These are phyloP conservation scores for Iguana delicatissima DNA, from an alignment of 2,797 vertebrate species.

Conservation along the genomic window DNA sequence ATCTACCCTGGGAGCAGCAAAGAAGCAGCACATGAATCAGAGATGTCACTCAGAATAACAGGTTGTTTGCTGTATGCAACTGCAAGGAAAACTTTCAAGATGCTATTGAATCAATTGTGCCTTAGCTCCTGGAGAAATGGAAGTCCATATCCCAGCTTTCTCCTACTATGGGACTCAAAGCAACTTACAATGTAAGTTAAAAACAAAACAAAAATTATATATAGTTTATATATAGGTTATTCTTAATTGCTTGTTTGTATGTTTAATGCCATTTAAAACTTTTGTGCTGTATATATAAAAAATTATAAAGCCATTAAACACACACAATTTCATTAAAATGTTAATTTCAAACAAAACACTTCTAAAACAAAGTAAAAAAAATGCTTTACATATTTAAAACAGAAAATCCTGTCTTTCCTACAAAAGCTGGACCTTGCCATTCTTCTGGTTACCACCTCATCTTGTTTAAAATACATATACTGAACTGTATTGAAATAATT, in stretches of 20 bases:
- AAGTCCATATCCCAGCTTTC: neutral
- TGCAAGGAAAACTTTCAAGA: neutral
- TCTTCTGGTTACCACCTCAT: neutral
- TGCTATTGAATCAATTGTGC: neutral
- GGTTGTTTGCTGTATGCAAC: neutral
- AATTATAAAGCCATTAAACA: no score
- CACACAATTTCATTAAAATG: no score
- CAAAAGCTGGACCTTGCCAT: neutral
- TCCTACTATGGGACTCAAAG: no score
- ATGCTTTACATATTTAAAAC: no score
- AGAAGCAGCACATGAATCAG: neutral
- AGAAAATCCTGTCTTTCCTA: neutral
- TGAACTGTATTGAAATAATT: neutral
- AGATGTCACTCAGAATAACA: neutral
- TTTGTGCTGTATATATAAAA: no score
- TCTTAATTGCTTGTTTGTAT: no score
- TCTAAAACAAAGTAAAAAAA: no score
- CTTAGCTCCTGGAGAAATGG: neutral
- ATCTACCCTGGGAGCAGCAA: neutral
- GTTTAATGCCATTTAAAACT: no score
- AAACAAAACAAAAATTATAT: no score
- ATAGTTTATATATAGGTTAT: no score
- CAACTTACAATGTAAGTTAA: no score
- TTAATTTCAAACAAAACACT: no score
- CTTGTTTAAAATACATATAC: neutral